phyloP scores from a whole-genome alignment of 2,888 invertebrate genomes.

The Philereme vetulata region DNA sequence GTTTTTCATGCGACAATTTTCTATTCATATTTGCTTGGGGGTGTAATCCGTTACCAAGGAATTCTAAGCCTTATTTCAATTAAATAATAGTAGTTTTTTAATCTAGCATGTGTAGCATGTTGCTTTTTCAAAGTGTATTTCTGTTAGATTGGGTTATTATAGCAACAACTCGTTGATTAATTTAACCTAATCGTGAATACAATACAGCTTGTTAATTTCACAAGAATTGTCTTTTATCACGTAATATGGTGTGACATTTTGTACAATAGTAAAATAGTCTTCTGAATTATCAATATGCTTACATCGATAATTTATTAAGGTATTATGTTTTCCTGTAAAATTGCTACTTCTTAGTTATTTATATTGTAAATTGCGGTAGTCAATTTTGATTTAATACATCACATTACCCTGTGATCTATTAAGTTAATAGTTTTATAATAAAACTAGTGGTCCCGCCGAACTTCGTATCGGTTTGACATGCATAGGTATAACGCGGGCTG shows the following conservation, averaged over 20 bases:
- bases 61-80: background rate
- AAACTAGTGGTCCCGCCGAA: too few species aligned
- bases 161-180: constrained; percentile 14
- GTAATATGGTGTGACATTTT: constrained; percentile 8
- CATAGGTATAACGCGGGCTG: too few species aligned
- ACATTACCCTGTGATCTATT: too few species aligned
- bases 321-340: too few species aligned
- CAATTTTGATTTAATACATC: too few species aligned
- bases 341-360: too few species aligned
- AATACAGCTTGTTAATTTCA: constrained; percentile 10
- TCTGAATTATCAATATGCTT: background rate
- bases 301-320: too few species aligned
- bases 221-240: background rate
- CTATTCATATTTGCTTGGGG: constrained; percentile 19
- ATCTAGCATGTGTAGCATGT: background rate
- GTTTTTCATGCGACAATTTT: constrained; percentile 29
- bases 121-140: background rate
- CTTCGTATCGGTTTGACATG: too few species aligned
- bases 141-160: constrained; percentile 1
- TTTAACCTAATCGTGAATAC: constrained; percentile 15
- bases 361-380: too few species aligned
- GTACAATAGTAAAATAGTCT: constrained; percentile 11
- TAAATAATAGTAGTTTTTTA: background rate
- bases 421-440: too few species aligned
- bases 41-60: background rate